Conservation (phyloP, 1,140 invertebrate genomes). For the Eueides isabella region DNA sequence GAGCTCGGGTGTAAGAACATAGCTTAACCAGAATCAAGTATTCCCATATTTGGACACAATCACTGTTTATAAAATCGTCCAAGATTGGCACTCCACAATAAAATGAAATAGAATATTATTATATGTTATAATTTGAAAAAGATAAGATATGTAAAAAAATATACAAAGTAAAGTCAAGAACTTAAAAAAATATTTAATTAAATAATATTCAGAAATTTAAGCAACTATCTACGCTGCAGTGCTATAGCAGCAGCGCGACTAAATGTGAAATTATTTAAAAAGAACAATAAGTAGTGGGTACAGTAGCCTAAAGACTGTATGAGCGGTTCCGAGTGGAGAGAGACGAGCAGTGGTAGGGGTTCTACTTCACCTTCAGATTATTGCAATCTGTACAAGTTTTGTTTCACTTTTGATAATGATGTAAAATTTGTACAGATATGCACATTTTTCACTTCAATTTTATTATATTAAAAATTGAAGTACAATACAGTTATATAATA, state of each 20-base stretch:
- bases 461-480: neutral
- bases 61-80: neutral
- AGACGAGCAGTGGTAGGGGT: slow-evolving; percentile 49
- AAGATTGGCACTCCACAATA: neutral
- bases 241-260: slow-evolving; percentile 15
- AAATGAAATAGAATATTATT: neutral
- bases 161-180: neutral
- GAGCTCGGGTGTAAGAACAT: slow-evolving; percentile 78
- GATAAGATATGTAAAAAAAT: neutral
- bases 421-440: neutral
- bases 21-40: slow-evolving; percentile 74
- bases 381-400: slow-evolving; percentile 21
- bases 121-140: neutral
- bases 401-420: slow-evolving; percentile 8
- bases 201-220: neutral
- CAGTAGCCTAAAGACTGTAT: slow-evolving; percentile 60
- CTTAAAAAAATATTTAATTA: neutral
- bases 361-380: slow-evolving; percentile 42
- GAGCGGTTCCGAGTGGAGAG: slow-evolving; percentile 40
- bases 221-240: neutral
- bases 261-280: slow-evolving; percentile 25
- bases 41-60: slow-evolving; percentile 63
- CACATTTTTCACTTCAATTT: neutral
- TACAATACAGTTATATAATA: neutral
- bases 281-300: slow-evolving; percentile 38